Conservation (phyloP, 2,888 invertebrate genomes). For the Tortricodes alternella region DNA sequence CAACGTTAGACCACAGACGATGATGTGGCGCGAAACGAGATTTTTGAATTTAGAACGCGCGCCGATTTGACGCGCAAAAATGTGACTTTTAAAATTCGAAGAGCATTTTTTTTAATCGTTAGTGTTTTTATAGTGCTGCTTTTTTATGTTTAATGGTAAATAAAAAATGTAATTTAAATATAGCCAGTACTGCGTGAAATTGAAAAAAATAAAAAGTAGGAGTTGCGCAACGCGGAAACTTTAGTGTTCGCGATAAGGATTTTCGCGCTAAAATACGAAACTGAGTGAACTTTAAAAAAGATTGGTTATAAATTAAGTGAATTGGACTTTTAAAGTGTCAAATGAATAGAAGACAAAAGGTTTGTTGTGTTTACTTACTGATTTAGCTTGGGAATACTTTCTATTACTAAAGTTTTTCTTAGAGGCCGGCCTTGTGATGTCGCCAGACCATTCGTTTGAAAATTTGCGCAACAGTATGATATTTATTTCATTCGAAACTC, state of each 20-base stretch:
- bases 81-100: slow-evolving; percentile 46
- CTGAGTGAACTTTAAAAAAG: slow-evolving; percentile 11
- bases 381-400: slow-evolving; percentile 6
- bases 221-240: slow-evolving; percentile 57
- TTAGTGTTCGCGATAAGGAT: slow-evolving; percentile 48
- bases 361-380: slow-evolving; percentile 11
- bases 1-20: slow-evolving; percentile 19
- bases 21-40: slow-evolving; percentile 27
- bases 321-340: slow-evolving; percentile 18
- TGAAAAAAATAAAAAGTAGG: slow-evolving; percentile 58
- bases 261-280: slow-evolving; percentile 43
- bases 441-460: slow-evolving; percentile 17
- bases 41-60: slow-evolving; percentile 37
- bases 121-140: slow-evolving; percentile 36
- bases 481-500: not conserved
- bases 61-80: slow-evolving; percentile 51
- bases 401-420: slow-evolving; percentile 14
- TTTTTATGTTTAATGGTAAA: slow-evolving; percentile 39
- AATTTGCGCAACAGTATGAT: slow-evolving; percentile 14
- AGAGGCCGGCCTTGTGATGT: slow-evolving; percentile 23
- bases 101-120: slow-evolving; percentile 30
- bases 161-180: slow-evolving; percentile 42
- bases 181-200: slow-evolving; percentile 60
- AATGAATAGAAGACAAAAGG: slow-evolving; percentile 3
- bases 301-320: slow-evolving; percentile 5